Evolutionary conservation across 1,140 invertebrate genomes (phyloP).

Genomic region (Teleogryllus occipitalis): DNA sequence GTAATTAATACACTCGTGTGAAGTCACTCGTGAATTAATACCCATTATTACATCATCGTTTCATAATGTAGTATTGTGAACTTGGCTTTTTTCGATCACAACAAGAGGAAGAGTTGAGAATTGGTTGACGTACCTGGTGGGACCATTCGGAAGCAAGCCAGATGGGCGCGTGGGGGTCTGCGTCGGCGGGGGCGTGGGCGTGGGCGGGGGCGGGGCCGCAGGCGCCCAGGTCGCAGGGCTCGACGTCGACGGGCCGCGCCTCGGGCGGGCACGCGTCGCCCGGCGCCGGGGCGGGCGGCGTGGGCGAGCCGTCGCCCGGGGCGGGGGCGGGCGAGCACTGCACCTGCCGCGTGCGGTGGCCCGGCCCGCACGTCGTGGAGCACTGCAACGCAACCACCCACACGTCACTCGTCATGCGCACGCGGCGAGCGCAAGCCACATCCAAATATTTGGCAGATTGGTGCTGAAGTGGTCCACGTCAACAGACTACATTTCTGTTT

Average conservation of each 20-base stretch:
- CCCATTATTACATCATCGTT: too few species aligned
- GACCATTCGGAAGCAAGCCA: conserved; percentile 43
- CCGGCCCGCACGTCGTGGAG: conserved; percentile 42
- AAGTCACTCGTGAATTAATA: too few species aligned
- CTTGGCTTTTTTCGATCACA: too few species aligned
- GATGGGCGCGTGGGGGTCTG: conserved; percentile 14
- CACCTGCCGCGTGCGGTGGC: conserved; percentile 42
- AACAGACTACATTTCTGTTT: too few species aligned
- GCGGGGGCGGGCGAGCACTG: conserved; percentile 46
- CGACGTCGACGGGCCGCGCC: conserved; percentile 36
- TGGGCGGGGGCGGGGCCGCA: conserved; percentile 27
- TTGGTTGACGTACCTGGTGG: conserved; percentile 23
- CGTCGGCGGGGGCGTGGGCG: not conserved
- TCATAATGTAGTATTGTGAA: too few species aligned
- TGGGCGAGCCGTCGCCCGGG: conserved; percentile 46
- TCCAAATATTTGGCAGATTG: too few species aligned
- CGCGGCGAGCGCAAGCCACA: too few species aligned
- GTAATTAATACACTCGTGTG: too few species aligned
- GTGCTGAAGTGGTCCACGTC: too few species aligned
- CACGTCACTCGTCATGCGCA: too few species aligned
- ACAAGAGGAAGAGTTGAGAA: not conserved
- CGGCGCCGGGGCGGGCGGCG: conserved; percentile 39
- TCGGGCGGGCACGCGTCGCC: conserved; percentile 33
- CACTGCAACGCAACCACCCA: conserved; percentile 31
- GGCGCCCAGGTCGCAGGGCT: conserved; percentile 46